A percentile compares a stretch with the other conserved stretches of the same genome.
Conservation (phyloP, 35 echinoderm and acorn worm species). For the Hemicentrotus pulcherrimus region DNA sequence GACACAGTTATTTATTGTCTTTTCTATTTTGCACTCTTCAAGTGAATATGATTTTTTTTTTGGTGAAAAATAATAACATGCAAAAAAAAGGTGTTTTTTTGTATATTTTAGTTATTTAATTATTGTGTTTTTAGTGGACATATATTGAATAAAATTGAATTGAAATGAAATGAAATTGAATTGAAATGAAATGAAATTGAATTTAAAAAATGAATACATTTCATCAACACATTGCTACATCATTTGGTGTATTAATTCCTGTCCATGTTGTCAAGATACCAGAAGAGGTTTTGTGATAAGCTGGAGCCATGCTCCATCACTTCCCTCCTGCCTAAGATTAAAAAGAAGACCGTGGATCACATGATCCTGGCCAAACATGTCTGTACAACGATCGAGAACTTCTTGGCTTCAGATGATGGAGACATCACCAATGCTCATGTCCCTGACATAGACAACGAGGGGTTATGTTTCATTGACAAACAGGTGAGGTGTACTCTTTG, state of each 20-base stretch:
- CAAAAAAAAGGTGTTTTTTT: too few relatives aligned
- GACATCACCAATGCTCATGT: constrained; percentile 74
- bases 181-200: too few relatives aligned
- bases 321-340: background rate
- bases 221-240: too few relatives aligned
- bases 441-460: constrained; percentile 50
- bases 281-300: background rate
- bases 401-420: constrained; percentile 60
- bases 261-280: background rate
- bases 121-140: too few relatives aligned
- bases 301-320: constrained; percentile 22
- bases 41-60: too few relatives aligned
- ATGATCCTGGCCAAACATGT: constrained; percentile 67
- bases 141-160: too few relatives aligned
- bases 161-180: too few relatives aligned
- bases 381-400: constrained; percentile 56
- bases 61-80: too few relatives aligned
- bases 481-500: constrained; percentile 49
- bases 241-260: background rate
- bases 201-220: too few relatives aligned
- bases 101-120: too few relatives aligned
- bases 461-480: constrained; percentile 21
- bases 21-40: too few relatives aligned
- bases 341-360: constrained; percentile 44
- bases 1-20: too few relatives aligned